Conservation (phyloP, 35 echinoderm and acorn worm genomes). For the Strongylocentrotus purpuratus region DNA sequence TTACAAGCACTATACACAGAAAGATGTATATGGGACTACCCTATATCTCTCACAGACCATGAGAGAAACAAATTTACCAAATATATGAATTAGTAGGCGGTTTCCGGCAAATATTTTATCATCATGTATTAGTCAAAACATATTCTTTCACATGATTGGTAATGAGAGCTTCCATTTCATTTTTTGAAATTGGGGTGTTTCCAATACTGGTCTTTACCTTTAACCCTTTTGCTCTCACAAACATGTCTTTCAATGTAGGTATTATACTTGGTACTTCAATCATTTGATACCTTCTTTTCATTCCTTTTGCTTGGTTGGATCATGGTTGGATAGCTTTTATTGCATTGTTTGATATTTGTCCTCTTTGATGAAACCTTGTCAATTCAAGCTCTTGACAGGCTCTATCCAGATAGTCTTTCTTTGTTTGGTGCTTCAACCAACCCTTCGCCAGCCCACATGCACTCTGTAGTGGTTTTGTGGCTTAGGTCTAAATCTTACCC, state of each 20-base stretch:
- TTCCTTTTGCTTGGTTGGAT: not conserved
- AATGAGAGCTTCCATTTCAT: too few relatives aligned
- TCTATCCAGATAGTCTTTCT: not conserved
- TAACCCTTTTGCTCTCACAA: not conserved
- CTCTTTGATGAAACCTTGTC: not conserved
- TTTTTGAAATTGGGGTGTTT: too few relatives aligned
- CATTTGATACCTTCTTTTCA: not conserved
- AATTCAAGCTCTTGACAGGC: not conserved
- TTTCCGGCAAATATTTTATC: too few relatives aligned
- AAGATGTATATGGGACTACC: too few relatives aligned
- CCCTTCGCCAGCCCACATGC: not conserved
- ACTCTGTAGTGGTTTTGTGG: conserved; percentile 9
- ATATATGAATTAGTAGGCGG: too few relatives aligned
- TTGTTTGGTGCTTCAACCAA: not conserved
- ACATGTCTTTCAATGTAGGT: not conserved
- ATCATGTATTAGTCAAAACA: too few relatives aligned
- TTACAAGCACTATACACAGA: too few relatives aligned
- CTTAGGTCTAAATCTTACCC: not conserved
- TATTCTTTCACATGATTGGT: too few relatives aligned
- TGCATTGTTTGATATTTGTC: not conserved
- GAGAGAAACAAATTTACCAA: too few relatives aligned
- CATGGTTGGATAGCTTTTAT: not conserved
- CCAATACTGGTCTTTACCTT: too few relatives aligned
- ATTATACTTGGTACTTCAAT: not conserved
- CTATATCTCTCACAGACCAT: too few relatives aligned